A percentile compares a stretch with the other conserved stretches of the same genome.
These are phyloP conservation scores for Zophobas morio DNA, from an alignment of 1,140 invertebrate genomes.

Conservation along the genomic window DNA sequence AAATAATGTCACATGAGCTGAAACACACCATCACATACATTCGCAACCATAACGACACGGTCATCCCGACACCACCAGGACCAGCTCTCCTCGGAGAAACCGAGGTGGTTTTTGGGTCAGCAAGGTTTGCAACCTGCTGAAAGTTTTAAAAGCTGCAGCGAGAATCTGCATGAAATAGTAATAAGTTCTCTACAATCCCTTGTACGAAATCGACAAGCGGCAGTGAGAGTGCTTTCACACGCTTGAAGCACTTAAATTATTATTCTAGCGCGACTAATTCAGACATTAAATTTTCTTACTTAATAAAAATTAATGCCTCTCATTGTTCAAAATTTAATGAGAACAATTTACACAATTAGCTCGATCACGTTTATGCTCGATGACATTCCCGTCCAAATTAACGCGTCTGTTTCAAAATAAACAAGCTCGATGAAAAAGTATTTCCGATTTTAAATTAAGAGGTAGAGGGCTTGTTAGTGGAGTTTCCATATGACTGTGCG, in stretches of 20 bases:
- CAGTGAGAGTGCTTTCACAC: background rate
- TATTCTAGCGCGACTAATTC: conserved; percentile 21
- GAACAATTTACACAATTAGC: conserved; percentile 43
- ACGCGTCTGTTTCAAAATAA: conserved; percentile 35
- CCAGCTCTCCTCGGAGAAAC: background rate
- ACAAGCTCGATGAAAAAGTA: conserved; percentile 45
- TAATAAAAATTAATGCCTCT: conserved; percentile 22
- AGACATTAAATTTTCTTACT: conserved; percentile 29
- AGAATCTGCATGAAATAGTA: background rate
- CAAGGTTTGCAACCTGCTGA: too few species aligned
- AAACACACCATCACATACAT: conserved; percentile 27
- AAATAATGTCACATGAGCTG: conserved; percentile 28
- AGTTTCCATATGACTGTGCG: conserved; percentile 23
- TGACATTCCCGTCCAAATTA: conserved; percentile 44
- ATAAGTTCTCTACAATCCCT: background rate
- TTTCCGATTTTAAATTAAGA: conserved; percentile 48
- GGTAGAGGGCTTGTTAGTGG: conserved; percentile 43
- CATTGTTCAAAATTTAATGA: conserved; percentile 43
- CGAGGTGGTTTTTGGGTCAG: background rate
- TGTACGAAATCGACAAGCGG: too few species aligned
- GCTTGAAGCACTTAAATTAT: conserved; percentile 12
- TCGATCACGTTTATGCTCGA: conserved; percentile 35
- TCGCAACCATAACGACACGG: background rate
- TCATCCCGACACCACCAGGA: background rate
- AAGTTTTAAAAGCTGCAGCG: too few species aligned